Percentiles rank a stretch among this genome's conserved stretches.
Conservation (phyloP, 2,888 invertebrate genomes). For the Dasysyrphus tricinctus region DNA sequence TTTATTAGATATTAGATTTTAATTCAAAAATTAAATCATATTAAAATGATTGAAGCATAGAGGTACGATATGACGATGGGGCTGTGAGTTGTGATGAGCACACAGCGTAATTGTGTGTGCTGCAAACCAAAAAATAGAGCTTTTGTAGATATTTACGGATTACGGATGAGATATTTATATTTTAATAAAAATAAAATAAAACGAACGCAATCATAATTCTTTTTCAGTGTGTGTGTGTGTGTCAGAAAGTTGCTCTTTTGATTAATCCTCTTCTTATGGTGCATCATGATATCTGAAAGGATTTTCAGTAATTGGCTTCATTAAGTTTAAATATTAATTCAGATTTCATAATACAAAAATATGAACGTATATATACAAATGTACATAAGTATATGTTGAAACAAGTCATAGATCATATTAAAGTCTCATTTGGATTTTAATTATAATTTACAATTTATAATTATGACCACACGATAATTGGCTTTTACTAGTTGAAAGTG, state of each 20-base stretch:
- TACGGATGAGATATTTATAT: slow-evolving; percentile 18
- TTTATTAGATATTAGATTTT: slow-evolving; percentile 71
- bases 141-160: slow-evolving; percentile 21
- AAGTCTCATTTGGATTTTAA: slow-evolving; percentile 17
- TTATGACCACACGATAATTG: neutral
- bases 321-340: slow-evolving; percentile 48
- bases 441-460: neutral
- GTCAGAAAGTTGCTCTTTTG: slow-evolving; percentile 9
- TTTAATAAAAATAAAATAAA: neutral
- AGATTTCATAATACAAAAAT: neutral
- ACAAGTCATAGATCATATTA: neutral
- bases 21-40: slow-evolving; percentile 71
- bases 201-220: neutral
- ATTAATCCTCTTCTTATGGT: slow-evolving; percentile 5
- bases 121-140: slow-evolving; percentile 3
- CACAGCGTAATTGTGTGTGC: neutral
- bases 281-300: slow-evolving; percentile 16
- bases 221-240: neutral
- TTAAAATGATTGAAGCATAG: slow-evolving; percentile 64
- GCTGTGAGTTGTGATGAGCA: neutral
- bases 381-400: neutral
- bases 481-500: neutral
- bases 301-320: slow-evolving; percentile 59
- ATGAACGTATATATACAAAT: neutral
- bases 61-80: slow-evolving; percentile 1